Evolutionary conservation across 2,888 invertebrate genomes (phyloP).

Genomic region (Lysandra coridon): DNA sequence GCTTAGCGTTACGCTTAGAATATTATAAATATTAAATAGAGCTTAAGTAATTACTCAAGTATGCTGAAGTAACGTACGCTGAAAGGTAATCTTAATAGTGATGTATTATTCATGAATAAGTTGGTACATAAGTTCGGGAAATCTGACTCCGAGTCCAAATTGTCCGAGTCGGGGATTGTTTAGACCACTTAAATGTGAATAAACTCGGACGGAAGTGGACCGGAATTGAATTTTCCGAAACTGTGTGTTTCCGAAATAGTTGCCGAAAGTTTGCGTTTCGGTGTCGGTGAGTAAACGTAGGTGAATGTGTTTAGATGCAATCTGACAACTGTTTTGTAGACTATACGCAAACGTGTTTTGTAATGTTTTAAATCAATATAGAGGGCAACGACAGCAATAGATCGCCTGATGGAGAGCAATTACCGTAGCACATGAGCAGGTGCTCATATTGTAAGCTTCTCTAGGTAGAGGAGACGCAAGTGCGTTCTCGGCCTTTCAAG

Average conservation of each 20-base stretch:
- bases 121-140: neutral
- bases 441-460: no score
- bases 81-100: slow-evolving; percentile 34
- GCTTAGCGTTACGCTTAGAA: slow-evolving; percentile 40
- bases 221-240: slow-evolving; percentile 1
- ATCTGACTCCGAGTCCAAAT: neutral
- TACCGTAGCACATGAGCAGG: no score
- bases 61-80: slow-evolving; percentile 40
- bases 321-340: neutral
- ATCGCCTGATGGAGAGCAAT: no score
- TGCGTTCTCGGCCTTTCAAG: no score
- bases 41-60: slow-evolving; percentile 59
- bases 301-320: neutral
- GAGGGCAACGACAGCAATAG: no score
- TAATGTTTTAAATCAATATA: no score
- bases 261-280: neutral
- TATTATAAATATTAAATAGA: slow-evolving; percentile 58
- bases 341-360: neutral
- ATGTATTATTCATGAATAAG: slow-evolving; percentile 36
- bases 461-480: no score
- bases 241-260: neutral
- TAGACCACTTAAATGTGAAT: neutral
- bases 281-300: neutral
- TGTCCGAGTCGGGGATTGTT: neutral
- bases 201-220: neutral